Base-by-base conservation (phyloP, 2,888 invertebrate genomes). In the Drosophila subquinaria region DNA sequence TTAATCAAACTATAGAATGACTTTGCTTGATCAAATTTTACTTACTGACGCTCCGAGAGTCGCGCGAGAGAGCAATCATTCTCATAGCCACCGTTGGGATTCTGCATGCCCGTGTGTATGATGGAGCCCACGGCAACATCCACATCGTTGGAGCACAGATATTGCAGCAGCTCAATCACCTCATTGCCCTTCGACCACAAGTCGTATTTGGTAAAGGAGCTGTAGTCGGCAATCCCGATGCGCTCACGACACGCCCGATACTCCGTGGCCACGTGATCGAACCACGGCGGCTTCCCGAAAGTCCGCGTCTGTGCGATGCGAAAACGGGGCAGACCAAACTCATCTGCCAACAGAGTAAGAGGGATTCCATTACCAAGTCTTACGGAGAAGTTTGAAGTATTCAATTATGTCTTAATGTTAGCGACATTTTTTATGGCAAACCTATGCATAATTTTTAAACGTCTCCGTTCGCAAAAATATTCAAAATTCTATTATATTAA, bases 41-140 rank as follows among this genome's bases (percentile, higher is more conserved):
- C 90, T 80, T 93, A 98, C 98, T 97, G 97, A 93, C 97, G 97
- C 68, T 96, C 96, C 0, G 97, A 94, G 36, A 98, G 94, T 66
- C 99, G 94, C 4, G 97, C 98, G 60, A 99, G 93, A 70, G 98
- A 98, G 93, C 99, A 99, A 93, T 99, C 99, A 91, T 99, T 99
- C 93, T 99, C 99, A 92, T 99, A 99, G 13, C 99, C 99, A 1
- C 99, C 99, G 10, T 95, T 94, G 73, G 95, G 94, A 93, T 99
- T 99, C 93, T 99, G 98, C 98, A 99, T 98, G 75, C 99, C 99
- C 0, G 98, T 98, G 92, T 99, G 99, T 71, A 98, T 97, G 78
- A 99, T 97, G 87, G 97, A 96, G 30, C 98, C 98, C 3, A 98
- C 94, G 0, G 98, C 97, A 2, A 98, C 97, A 92, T 99, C 98